A percentile compares a stretch with the other conserved stretches of the same genome.
phyloP scores from a whole-genome alignment of 2,113 vertebrate genomes.

The Catharus fuscescens region DNA sequence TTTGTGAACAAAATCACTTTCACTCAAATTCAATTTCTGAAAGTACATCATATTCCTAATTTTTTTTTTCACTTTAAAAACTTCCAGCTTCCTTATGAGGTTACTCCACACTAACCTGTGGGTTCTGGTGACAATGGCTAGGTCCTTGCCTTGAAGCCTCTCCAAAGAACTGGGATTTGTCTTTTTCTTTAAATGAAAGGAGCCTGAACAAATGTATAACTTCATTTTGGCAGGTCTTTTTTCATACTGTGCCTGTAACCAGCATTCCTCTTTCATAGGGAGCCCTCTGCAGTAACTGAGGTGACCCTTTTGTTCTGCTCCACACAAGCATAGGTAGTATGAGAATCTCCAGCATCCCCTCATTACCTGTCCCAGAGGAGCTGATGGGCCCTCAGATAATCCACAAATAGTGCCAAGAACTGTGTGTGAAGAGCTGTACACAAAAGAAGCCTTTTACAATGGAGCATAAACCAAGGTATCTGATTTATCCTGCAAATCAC shows the following conservation, averaged over 20 bases:
- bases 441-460: conserved; percentile 22
- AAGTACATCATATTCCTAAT: neutral
- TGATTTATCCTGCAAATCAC: conserved; percentile 31
- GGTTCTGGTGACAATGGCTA: neutral
- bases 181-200: conserved; percentile 24
- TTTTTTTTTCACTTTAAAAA: neutral
- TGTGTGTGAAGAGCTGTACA: neutral
- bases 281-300: neutral
- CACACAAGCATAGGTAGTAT: neutral
- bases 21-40: neutral
- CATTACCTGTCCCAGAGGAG: conserved; percentile 36
- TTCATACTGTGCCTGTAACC: neutral
- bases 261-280: conserved; percentile 5
- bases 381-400: conserved; percentile 22
- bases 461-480: conserved; percentile 6
- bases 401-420: conserved; percentile 37
- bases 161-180: conserved; percentile 6
- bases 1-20: neutral
- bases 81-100: neutral
- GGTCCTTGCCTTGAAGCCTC: neutral
- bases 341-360: conserved; percentile 23
- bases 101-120: neutral
- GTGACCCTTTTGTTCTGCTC: conserved; percentile 36
- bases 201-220: neutral
- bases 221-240: conserved; percentile 15